These are phyloP conservation scores for Papilio demoleus DNA, from an alignment of 2,888 invertebrate species.

Conservation along the genomic window DNA sequence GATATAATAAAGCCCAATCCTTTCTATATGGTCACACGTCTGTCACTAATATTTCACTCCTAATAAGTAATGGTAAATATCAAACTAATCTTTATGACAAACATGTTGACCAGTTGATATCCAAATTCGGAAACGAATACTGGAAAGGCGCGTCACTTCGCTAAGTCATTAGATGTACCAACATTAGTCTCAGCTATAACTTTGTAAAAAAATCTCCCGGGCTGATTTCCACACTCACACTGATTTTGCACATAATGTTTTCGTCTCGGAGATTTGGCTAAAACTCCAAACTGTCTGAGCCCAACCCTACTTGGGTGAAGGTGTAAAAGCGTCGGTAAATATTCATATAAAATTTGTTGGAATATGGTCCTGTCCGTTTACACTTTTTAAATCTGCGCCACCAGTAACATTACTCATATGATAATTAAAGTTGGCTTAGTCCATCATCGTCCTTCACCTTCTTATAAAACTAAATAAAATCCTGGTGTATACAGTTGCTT, in stretches of 20 bases:
- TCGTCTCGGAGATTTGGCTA: no score
- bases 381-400: no score
- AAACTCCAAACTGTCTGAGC: no score
- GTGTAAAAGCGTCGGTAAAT: no score
- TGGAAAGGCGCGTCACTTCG: neutral
- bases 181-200: neutral
- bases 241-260: no score
- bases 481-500: slow-evolving; percentile 6
- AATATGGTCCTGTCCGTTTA: no score
- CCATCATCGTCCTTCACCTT: neutral
- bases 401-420: no score
- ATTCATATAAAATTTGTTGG: no score
- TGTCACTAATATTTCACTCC: neutral
- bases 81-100: neutral
- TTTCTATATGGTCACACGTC: neutral
- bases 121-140: slow-evolving; percentile 4
- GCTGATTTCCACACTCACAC: no score
- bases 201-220: no score
- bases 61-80: neutral
- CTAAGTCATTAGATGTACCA: neutral
- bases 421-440: no score
- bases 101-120: slow-evolving; percentile 1
- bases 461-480: neutral
- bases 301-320: no score
- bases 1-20: neutral